A percentile compares a stretch with the other conserved stretches of the same genome.
Conservation (phyloP, 2,113 vertebrate species). For the Anhinga anhinga region DNA sequence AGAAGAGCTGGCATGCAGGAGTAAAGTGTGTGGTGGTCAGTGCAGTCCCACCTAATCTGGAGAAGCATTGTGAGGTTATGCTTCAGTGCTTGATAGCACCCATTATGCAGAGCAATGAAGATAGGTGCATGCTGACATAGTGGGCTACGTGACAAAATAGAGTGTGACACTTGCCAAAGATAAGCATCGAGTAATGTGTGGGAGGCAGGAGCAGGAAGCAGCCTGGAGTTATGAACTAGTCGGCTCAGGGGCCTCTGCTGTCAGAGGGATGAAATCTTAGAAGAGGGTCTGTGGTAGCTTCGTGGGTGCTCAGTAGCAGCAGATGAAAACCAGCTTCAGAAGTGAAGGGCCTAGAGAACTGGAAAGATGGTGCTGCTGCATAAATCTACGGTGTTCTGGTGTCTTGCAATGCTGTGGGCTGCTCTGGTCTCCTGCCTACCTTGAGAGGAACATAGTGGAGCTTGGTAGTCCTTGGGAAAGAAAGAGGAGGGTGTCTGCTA, state of each 20-base stretch:
- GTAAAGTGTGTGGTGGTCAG: rapidly evolving
- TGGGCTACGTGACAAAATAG: neutral
- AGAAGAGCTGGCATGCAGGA: neutral
- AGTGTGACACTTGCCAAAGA: rapidly evolving
- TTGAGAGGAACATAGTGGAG: neutral
- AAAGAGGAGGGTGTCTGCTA: neutral
- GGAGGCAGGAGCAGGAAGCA: neutral
- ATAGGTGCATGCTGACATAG: neutral
- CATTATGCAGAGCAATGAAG: neutral
- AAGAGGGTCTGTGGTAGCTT: neutral
- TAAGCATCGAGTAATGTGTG: neutral
- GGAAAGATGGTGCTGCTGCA: neutral
- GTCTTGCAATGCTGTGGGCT: neutral
- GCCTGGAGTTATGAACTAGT: neutral
- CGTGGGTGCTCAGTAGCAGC: neutral
- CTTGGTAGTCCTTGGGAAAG: neutral
- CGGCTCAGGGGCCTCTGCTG: neutral
- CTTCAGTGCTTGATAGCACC: neutral
- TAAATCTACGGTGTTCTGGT: neutral
- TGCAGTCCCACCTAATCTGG: neutral
- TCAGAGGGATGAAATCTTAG: neutral
- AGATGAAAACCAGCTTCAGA: neutral
- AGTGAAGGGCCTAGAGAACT: neutral
- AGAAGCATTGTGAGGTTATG: neutral
- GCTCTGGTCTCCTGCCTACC: neutral